Evolutionary conservation across 2,113 vertebrate species (phyloP).

Genomic region (Ornithorhynchus anatinus): DNA sequence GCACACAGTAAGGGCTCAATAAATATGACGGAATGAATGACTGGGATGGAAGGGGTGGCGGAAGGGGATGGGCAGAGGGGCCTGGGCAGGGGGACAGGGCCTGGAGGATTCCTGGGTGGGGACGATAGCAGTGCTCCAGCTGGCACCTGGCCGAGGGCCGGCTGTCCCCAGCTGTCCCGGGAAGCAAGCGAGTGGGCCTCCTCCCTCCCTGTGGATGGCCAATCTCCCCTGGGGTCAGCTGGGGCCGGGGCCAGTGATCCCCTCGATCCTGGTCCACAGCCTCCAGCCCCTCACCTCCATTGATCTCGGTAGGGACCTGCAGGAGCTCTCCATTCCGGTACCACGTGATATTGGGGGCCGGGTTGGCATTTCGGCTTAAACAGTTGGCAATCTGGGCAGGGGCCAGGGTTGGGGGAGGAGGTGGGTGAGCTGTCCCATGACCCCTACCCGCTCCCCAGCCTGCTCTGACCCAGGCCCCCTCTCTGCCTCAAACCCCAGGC

Average conservation of each 20-base stretch:
- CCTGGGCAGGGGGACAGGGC: no score
- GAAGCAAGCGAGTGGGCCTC: no score
- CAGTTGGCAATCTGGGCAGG: constrained; percentile 65
- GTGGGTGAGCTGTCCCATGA: background rate
- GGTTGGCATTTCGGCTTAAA: constrained; percentile 74
- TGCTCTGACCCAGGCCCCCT: background rate
- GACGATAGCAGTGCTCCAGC: background rate
- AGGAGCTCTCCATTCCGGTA: constrained; percentile 75
- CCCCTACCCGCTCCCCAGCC: background rate
- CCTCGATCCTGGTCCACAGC: background rate
- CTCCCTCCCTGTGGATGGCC: no score
- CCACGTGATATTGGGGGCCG: constrained; percentile 79
- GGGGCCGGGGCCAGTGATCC: no score
- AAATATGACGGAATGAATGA: no score
- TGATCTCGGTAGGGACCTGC: constrained; percentile 62
- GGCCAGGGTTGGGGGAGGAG: background rate
- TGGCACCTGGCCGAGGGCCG: constrained; percentile 3
- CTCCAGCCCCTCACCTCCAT: constrained; percentile 59
- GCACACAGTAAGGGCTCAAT: no score
- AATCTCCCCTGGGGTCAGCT: background rate
- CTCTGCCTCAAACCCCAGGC: background rate
- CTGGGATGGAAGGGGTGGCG: background rate
- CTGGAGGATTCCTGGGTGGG: background rate
- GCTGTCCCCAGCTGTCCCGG: no score
- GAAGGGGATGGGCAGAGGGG: background rate